Evolutionary conservation across 2,888 invertebrate genomes (phyloP), one percentile per base, ranked within the genome.

Genomic region (Agonopterix alstromeriana): DNA sequence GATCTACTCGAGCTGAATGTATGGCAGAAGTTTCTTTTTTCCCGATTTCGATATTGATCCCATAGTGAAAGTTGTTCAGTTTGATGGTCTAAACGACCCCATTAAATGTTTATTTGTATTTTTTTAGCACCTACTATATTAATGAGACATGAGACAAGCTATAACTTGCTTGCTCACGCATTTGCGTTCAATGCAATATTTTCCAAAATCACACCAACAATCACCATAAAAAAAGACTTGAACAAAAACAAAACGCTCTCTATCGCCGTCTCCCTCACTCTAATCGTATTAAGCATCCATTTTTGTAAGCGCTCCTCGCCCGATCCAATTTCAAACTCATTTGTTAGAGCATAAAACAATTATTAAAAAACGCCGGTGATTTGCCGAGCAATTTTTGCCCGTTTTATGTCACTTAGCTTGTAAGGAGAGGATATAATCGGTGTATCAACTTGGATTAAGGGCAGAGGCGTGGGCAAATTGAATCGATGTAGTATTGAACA

Each of bases 261-360:
- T 77, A 61, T 45, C 53, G 50, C 57, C 57, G 58, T 83, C 83
- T 70, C 86, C 65, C 80, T 91, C 86, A 56, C 89, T 75, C 90
- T 92, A 90, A 92, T 91, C 81, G 73, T 69, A 91, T 92, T 91
- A 91, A 80, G 90, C 91, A 89, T 91, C 91, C 91, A 92, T 91
- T 91, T 91, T 91, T 91, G 91, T 82, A 77, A 82, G 85, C 85
- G 87, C 82, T 79, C 61, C 65, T 79, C 82, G 85, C 85, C 85
- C 81, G 90, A 91, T 91, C 88, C 91, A 91, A 91, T 91, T 91
- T 90, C 91, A 91, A 91, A 91, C 90, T 91, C 91, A 91, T 91
- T 91, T 91, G 91, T 91, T 86, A 87, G 73, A 76, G 77, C 74
- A 79, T 88, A 87, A 87, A 86, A 79, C 86, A 86, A 88, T 88